Evolutionary conservation across 2,888 invertebrate genomes (phyloP).

Genomic region (Drosophila picticornis): DNA sequence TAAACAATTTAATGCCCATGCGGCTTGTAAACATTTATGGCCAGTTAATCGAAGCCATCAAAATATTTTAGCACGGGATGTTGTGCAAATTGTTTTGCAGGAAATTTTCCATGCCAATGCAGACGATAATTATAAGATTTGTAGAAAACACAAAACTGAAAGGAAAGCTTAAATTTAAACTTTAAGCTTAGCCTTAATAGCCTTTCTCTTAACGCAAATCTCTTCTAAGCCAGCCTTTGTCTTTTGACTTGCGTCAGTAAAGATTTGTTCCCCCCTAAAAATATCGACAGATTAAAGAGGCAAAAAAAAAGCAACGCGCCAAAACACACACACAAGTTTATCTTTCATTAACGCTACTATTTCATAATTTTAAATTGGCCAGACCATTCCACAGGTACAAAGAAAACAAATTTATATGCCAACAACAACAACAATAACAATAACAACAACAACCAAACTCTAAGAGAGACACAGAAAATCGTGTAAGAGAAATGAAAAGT

Average conservation of each 20-base stretch:
- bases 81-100: slow-evolving; percentile 11
- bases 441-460: slow-evolving; percentile 5
- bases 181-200: background rate
- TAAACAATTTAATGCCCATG: slow-evolving; percentile 19
- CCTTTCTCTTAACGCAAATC: background rate
- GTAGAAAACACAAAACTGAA: background rate
- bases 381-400: slow-evolving; percentile 60
- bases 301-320: slow-evolving; percentile 17
- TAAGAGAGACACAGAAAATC: slow-evolving; percentile 53
- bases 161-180: background rate
- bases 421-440: slow-evolving; percentile 43
- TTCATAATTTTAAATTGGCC: slow-evolving; percentile 74
- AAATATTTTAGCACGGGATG: slow-evolving; percentile 51
- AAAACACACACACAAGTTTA: slow-evolving; percentile 62
- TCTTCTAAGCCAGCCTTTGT: background rate
- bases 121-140: background rate
- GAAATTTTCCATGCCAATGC: slow-evolving; percentile 1
- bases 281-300: slow-evolving; percentile 15
- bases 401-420: slow-evolving; percentile 71
- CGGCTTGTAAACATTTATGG: slow-evolving; percentile 47
- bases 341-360: slow-evolving; percentile 71
- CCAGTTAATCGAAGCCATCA: slow-evolving; percentile 55
- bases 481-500: slow-evolving; percentile 77
- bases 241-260: too few species aligned
- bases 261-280: background rate